Base-by-base conservation (phyloP, 1,140 invertebrate species). In the Drosophila neocordata region DNA sequence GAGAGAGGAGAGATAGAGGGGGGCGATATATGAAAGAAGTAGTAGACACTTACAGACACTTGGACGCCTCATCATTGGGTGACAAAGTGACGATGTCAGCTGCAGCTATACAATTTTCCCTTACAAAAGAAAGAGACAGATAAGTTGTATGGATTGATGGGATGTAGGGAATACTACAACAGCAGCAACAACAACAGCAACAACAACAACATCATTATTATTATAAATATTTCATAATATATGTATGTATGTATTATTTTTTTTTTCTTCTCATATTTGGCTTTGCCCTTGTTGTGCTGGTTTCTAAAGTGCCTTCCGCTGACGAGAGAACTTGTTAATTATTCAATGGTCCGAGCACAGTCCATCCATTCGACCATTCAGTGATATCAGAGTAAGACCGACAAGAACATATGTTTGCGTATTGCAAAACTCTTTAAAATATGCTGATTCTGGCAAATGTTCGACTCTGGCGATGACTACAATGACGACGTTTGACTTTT, bases 161-260 rank as follows among this genome's bases (percentile, higher is more conserved):
- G 27, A 31, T 1, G 27, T 31, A 34, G 55, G 34, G 52, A 59
- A 11, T 55, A 18, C 22, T 2, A 24, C 13, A n/a, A 9, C 6
- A 31, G 7, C 15, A 22, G 37, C 56, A 59, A 48, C 55, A 74
- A n/a, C n/a, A n/a, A n/a, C n/a, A n/a, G n/a, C 22, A 24, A 24
- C 13, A n/a, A 9, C 6, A 31, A 31, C 15, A 22, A 48, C 56
- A 59, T 44, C 55, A 74, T 58, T 53, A 73, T 73, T 56, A 85
- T 85, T 69, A 69, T 87, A 75, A 81, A 82, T 82, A 75, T 85
- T 87, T 85, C 82, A 87, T 87, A 85, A 85, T 65, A 60, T 35
- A 31, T 31, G 7, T 31, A 6, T 31, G 6, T 31, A 31, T 31
- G 6, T 31, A 31, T 31, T 6, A 6, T 31, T 31, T 31, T 31